These are phyloP conservation scores for Bellardia bayeri DNA, from an alignment of 2,888 invertebrate species.

Conservation along the genomic window DNA sequence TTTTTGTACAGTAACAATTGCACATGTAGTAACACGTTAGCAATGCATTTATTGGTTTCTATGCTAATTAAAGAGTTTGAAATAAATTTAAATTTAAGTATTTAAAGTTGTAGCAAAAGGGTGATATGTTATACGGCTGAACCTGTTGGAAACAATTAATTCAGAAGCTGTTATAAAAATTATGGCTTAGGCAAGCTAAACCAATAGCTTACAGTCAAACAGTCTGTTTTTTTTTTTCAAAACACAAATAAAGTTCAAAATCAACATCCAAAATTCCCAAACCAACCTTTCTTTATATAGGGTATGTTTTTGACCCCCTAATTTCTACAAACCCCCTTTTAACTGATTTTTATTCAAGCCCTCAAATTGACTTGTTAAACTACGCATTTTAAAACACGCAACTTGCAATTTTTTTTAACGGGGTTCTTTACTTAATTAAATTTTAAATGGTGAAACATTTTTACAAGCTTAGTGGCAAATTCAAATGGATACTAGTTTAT, in stretches of 20 bases:
- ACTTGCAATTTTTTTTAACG: neutral
- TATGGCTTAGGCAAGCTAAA: no score
- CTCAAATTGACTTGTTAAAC: conserved; percentile 2
- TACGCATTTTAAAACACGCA: conserved; percentile 46
- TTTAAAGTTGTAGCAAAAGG: neutral
- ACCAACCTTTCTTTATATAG: neutral
- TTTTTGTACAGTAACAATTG: conserved; percentile 6
- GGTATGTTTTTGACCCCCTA: neutral
- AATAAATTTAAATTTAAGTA: conserved; percentile 15
- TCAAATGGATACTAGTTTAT: neutral
- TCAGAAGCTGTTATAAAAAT: no score
- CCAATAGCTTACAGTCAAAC: no score
- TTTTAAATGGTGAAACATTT: neutral
- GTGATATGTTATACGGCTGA: neutral
- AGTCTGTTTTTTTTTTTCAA: no score
- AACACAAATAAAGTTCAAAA: no score
- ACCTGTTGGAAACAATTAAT: no score
- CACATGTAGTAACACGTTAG: neutral
- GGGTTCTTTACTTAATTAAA: conserved; percentile 13
- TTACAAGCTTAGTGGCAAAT: neutral
- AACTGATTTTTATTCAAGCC: neutral
- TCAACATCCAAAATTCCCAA: no score
- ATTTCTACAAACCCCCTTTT: neutral
- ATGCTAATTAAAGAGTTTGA: conserved; percentile 8
- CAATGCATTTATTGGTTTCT: conserved; percentile 4